These are phyloP conservation scores for Platerodrilus igneus DNA, from an alignment of 2,888 invertebrate species.

Conservation along the genomic window DNA sequence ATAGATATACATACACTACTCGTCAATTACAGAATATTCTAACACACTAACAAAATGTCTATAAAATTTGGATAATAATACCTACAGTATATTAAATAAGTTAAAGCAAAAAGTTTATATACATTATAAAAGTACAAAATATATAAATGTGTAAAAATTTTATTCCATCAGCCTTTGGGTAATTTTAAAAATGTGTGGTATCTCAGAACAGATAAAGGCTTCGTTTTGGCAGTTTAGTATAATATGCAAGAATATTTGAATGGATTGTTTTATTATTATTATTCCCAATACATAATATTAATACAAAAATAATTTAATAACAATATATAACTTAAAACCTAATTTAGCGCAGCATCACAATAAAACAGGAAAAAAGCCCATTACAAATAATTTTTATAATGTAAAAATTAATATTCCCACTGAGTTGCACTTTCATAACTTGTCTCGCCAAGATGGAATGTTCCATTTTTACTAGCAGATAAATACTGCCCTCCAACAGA, in stretches of 20 bases:
- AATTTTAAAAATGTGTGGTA: background rate
- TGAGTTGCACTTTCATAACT: slow-evolving; percentile 78
- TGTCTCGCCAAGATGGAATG: slow-evolving; percentile 76
- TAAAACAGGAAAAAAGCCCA: slow-evolving; percentile 11
- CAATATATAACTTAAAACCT: slow-evolving; percentile 11
- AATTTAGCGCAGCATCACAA: slow-evolving; percentile 15
- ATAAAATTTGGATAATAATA: slow-evolving; percentile 3
- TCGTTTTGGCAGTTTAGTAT: slow-evolving; percentile 6
- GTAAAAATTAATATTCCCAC: slow-evolving; percentile 78
- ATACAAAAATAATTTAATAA: slow-evolving; percentile 1
- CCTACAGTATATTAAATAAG: no score
- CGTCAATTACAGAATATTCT: background rate
- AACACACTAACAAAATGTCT: background rate
- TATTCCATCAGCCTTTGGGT: background rate
- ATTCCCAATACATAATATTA: no score
- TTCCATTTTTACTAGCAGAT: slow-evolving; percentile 87
- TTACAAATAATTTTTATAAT: slow-evolving; percentile 4
- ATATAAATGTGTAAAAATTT: slow-evolving; percentile 3
- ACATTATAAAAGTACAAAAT: slow-evolving; percentile 11
- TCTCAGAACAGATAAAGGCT: slow-evolving; percentile 4
- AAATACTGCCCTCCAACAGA: slow-evolving; percentile 71
- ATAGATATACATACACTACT: slow-evolving; percentile 4
- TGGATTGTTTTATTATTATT: no score
- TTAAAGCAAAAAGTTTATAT: slow-evolving; percentile 8
- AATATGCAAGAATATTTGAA: background rate